Conservation (phyloP, 92 coral and sea anemone genomes). For the Zoanthus solanderi region DNA sequence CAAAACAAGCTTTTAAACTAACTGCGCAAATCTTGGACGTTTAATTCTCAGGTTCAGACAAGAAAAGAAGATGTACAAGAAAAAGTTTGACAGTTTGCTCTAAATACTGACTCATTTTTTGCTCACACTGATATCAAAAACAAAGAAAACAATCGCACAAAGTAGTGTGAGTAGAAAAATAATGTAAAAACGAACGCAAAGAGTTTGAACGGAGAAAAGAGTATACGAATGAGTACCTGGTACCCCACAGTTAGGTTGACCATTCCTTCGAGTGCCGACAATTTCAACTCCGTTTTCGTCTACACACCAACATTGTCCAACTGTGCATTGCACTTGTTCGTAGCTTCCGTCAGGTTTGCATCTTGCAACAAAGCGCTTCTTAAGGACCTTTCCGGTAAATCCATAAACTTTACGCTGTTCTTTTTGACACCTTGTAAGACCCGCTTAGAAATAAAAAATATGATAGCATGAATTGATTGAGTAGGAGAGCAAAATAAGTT, state of each 20-base stretch:
- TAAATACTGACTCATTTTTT: too few species aligned
- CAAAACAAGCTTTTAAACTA: too few species aligned
- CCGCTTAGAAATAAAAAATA: constrained; percentile 53
- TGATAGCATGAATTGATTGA: background rate
- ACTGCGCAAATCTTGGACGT: too few species aligned
- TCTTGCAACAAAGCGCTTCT: constrained; percentile 72
- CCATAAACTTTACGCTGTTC: constrained; percentile 80
- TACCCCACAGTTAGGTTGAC: constrained; percentile 67
- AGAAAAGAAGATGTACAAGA: too few species aligned
- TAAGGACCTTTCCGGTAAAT: constrained; percentile 58
- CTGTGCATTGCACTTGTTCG: constrained; percentile 79
- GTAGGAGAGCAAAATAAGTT: background rate
- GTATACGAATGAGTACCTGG: constrained; percentile 36
- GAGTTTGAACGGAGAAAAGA: background rate
- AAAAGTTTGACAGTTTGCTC: too few species aligned
- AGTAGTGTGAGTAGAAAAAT: background rate
- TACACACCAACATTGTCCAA: constrained; percentile 88
- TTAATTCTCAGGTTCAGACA: too few species aligned
- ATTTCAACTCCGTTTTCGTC: constrained; percentile 83
- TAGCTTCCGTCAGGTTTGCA: constrained; percentile 86
- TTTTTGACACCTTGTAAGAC: constrained; percentile 77
- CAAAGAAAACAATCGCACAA: too few species aligned
- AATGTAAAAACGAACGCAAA: background rate
- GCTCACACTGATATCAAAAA: too few species aligned
- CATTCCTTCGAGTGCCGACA: constrained; percentile 77